phyloP scores from a whole-genome alignment of 1,140 invertebrate species.

The Leptonema lineaticorne region DNA sequence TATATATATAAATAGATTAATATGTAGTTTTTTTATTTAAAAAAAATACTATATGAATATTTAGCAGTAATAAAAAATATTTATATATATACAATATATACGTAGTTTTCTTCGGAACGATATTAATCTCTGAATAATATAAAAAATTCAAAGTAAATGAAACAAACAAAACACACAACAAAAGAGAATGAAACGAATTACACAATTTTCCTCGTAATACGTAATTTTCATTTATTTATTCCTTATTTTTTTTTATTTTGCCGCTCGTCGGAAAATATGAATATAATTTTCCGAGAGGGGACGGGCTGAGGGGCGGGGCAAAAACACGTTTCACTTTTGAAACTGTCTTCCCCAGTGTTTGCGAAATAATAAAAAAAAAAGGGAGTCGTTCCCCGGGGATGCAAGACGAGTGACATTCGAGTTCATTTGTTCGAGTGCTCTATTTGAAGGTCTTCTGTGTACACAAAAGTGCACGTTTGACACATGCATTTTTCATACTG shows the following conservation, averaged over 20 bases:
- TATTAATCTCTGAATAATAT: too few species aligned
- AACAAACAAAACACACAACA: too few species aligned
- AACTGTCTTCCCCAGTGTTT: background rate
- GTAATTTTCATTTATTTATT: background rate
- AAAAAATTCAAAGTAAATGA: too few species aligned
- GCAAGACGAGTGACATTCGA: constrained; percentile 2
- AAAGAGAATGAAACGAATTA: background rate
- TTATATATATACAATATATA: too few species aligned
- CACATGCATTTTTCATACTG: background rate
- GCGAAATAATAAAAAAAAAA: background rate
- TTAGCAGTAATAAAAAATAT: too few species aligned
- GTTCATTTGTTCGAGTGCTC: constrained; percentile 21
- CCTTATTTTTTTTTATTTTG: background rate
- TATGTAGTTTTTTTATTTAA: too few species aligned
- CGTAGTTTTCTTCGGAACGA: too few species aligned
- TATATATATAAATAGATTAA: too few species aligned
- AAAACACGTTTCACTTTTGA: background rate
- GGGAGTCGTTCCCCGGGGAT: background rate
- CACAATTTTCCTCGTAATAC: background rate
- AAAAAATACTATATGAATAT: too few species aligned
- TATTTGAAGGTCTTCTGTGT: constrained; percentile 5
- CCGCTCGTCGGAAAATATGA: background rate
- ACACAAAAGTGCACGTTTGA: constrained; percentile 8
- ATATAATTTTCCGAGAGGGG: constrained; percentile 1
- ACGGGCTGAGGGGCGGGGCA: too few species aligned